Conservation (phyloP, 2,113 vertebrate species). For the Onychostoma macrolepis region DNA sequence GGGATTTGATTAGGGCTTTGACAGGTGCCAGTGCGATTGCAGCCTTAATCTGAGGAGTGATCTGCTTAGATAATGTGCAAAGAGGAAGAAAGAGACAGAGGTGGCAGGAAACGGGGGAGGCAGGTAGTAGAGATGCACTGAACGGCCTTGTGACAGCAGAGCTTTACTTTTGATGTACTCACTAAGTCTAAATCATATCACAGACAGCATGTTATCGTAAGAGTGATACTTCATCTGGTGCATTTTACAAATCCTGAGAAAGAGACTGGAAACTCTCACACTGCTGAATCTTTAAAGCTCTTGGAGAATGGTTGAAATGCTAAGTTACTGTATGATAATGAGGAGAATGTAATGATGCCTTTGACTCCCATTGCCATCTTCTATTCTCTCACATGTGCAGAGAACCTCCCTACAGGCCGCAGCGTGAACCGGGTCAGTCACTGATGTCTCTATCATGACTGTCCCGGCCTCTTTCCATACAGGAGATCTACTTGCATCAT, state of each 20-base stretch:
- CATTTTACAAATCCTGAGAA: constrained; percentile 19
- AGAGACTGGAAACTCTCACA: neutral
- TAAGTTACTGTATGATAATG: constrained; percentile 43
- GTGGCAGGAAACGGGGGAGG: constrained; percentile 5
- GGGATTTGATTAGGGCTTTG: constrained; percentile 49
- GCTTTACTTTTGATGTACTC: constrained; percentile 30
- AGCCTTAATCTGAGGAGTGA: constrained; percentile 51
- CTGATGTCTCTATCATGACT: constrained; percentile 53
- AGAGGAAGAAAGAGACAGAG: constrained; percentile 22
- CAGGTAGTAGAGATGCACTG: constrained; percentile 17
- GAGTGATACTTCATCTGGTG: constrained; percentile 5
- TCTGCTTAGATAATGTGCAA: constrained; percentile 47
- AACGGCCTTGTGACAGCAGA: constrained; percentile 22
- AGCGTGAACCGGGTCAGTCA: constrained; percentile 40
- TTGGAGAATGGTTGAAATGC: constrained; percentile 33
- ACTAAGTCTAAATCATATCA: constrained; percentile 40
- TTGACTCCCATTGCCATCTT: constrained; percentile 39
- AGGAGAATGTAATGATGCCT: constrained; percentile 44
- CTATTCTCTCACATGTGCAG: constrained; percentile 51
- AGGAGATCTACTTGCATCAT: constrained; percentile 31
- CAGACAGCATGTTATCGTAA: constrained; percentile 24
- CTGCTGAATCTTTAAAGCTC: constrained; percentile 12
- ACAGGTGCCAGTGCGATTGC: constrained; percentile 54
- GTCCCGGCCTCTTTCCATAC: constrained; percentile 36
- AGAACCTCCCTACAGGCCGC: constrained; percentile 42